Evolutionary conservation across 2,888 invertebrate genomes (phyloP), one percentile per base, ranked within the genome.

Genomic region (Eugnorisma glareosa): DNA sequence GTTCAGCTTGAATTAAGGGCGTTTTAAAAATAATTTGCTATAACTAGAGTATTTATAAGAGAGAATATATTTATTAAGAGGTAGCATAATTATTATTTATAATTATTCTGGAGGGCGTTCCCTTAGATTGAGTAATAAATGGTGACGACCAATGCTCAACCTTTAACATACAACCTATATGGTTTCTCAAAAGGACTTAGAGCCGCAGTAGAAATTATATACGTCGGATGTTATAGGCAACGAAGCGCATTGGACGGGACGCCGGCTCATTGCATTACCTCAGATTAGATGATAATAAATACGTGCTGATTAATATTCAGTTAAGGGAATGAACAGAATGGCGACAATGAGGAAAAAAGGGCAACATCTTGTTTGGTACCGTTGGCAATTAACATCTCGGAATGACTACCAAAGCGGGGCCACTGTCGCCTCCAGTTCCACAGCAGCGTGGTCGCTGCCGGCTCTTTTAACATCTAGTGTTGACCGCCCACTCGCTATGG

Each of bases 331-430:
- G 54, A 48, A 68, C 64, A 59, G 37, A 59, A 59, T 51, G 68
- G 84, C n/a, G 59, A 66, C 59, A 15, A 45, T 28, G 15, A 21
- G 43, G 24, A 28, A 40, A 31, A 15, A 40, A 10, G 37, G 68
- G 81, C 31, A 75, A 72, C 72, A 82, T 51, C 75, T 71, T 71
- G 45, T 11, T 28, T 37, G 24, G 35, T 28, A 66, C 45, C 54
- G 82, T 64, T 67, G 57, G 72, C 18, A 69, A 37, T 1, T 45
- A 81, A 67, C 81, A 85, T 40, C 85, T 70, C 63, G 31, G 35
- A 31, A 0, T n/a, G 18, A 67, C 48, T 71, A 73, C 85, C 66
- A 51, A 67, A 64, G 66, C 66, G 40, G 80, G 51, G 43, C 63
- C 24, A 51, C 4, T 37, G 61, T 61, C 51, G 48, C 35, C 61